These are phyloP conservation scores for Ecdyonurus torrentis DNA, from an alignment of 2,888 invertebrate genomes.

Conservation along the genomic window DNA sequence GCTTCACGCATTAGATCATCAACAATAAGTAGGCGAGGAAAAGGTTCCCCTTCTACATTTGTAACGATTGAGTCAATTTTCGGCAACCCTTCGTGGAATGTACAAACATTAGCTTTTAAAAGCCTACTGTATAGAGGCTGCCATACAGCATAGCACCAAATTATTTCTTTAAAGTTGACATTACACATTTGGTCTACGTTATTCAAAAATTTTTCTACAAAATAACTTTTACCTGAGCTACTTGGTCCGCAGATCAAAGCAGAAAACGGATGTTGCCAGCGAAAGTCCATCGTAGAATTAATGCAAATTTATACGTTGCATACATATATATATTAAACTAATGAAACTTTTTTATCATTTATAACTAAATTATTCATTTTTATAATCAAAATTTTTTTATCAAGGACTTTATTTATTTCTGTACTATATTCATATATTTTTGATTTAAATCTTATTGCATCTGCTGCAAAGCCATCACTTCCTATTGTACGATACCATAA, in stretches of 20 bases:
- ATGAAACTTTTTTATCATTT: no score
- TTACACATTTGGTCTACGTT: background rate
- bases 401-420: no score
- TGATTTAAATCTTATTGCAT: background rate
- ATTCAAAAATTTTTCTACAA: background rate
- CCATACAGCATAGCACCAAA: conserved; percentile 1
- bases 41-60: background rate
- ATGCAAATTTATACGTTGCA: no score
- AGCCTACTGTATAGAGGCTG: background rate
- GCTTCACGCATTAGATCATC: background rate
- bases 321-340: background rate
- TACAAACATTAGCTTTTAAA: background rate
- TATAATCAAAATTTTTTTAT: no score
- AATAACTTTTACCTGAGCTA: background rate
- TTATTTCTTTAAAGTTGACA: background rate
- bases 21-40: background rate
- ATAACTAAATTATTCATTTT: no score
- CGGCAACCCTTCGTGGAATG: background rate
- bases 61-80: background rate
- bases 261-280: background rate
- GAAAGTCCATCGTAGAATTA: background rate
- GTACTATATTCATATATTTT: background rate
- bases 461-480: no score
- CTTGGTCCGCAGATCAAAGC: background rate
- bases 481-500: no score